Base-by-base conservation (phyloP, 1,140 invertebrate genomes). In the Drosophila ironensis region DNA sequence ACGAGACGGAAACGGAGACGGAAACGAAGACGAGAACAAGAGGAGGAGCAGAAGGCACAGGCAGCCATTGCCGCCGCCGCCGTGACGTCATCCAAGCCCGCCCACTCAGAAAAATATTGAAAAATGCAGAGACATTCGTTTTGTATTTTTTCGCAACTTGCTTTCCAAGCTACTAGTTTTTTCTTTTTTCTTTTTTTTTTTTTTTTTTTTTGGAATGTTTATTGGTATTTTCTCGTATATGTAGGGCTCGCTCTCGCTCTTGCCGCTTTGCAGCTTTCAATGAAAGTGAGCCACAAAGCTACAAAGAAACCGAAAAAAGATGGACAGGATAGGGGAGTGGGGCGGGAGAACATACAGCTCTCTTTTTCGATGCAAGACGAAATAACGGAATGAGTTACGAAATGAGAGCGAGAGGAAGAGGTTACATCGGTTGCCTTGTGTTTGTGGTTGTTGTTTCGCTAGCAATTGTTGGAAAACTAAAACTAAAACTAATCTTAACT, bases 1-100 rank as follows among this genome's bases (percentile, higher is more conserved):
- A n/a, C n/a, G n/a, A n/a, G n/a, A n/a, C n/a, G n/a, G n/a, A n/a
- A n/a, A n/a, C n/a, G n/a, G n/a, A n/a, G n/a, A 24, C 38, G 30
- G 20, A 57, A 77, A 73, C 57, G 80, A 73, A 54, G 33, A 24
- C 63, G 51, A 41, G 20, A 24, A 9, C 14, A 14, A 44, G 14
- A 35, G 33, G n/a, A 33, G 28, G n/a, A 33, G n/a, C 11, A 17
- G 11, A 50, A 44, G 33, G 20, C 42, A 47, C 30, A 25, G 19
- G 57, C 64, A 70, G 42, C 30, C 57, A 20, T n/a, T 17, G 42
- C 37, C 25, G 30, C 11, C 30, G 6, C 11, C 4, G 11, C 7
- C 44, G 35, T 80, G 75, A 80, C 54, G 74, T 78, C 74, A 78
- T 44, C 30, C n/a, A n/a, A n/a, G 20, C 71, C 60, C 60, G 24